These are phyloP conservation scores for Cephalotes varians DNA, from an alignment of 2,888 invertebrate genomes.

Conservation along the genomic window DNA sequence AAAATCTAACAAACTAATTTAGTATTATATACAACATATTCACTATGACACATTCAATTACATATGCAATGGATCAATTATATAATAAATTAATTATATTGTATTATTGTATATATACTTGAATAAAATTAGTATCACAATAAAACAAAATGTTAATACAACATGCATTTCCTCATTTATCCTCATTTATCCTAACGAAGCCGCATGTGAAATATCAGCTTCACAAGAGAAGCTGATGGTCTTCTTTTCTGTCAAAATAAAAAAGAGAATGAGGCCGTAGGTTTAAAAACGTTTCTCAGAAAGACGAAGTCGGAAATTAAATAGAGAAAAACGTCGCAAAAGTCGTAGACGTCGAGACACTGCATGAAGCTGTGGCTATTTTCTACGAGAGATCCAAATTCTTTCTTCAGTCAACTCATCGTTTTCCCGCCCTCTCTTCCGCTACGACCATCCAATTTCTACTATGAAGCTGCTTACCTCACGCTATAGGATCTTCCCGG, in stretches of 20 bases:
- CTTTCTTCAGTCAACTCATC: constrained; percentile 53
- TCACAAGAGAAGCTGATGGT: not conserved
- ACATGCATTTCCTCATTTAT: not conserved
- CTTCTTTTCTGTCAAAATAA: not conserved
- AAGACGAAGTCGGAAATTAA: constrained; percentile 71
- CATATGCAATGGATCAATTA: not conserved
- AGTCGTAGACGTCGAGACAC: constrained; percentile 65
- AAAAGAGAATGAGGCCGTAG: not conserved
- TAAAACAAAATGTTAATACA: not conserved
- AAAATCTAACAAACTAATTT: not conserved
- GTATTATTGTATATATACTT: too few relatives aligned
- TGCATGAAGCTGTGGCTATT: constrained; percentile 67
- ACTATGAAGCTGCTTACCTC: constrained; percentile 76
- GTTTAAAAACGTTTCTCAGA: constrained; percentile 64
- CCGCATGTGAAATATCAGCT: constrained; percentile 12
- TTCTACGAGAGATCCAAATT: constrained; percentile 57
- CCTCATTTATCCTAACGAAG: not conserved
- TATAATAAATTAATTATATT: not conserved
- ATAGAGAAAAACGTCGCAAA: constrained; percentile 67
- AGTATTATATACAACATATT: constrained; percentile 5
- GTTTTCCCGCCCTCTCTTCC: constrained; percentile 3
- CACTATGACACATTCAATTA: not conserved
- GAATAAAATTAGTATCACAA: not conserved
- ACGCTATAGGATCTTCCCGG: constrained; percentile 80
- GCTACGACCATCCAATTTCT: constrained; percentile 2